Evolutionary conservation across 2,113 vertebrate species (phyloP).

Genomic region (Marcusenius ussheri): DNA sequence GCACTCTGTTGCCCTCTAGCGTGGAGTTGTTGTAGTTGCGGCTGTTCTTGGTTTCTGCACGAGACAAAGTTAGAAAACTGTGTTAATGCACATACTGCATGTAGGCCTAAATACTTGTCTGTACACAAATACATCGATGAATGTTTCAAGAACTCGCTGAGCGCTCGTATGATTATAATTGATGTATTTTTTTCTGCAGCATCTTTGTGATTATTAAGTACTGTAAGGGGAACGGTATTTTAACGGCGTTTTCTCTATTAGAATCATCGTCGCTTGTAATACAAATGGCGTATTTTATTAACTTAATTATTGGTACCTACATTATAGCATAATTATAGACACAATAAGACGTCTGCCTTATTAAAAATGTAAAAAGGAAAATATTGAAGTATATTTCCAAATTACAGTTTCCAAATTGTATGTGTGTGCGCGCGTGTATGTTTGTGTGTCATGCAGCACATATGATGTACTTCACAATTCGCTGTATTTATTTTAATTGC

Average conservation of each 20-base stretch:
- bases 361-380: not conserved
- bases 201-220: not conserved
- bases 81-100: not conserved
- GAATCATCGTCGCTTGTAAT: not conserved
- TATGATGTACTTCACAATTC: not conserved
- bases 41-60: not conserved
- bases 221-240: not conserved
- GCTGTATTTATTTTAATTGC: not conserved
- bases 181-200: not conserved
- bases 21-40: slow-evolving; percentile 36
- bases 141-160: not conserved
- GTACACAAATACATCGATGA: not conserved
- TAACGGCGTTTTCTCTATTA: not conserved
- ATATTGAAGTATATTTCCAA: not conserved
- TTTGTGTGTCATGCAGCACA: not conserved
- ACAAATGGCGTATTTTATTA: not conserved
- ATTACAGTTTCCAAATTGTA: not conserved
- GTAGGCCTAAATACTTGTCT: not conserved
- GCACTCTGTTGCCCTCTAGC: slow-evolving; percentile 46
- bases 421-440: not conserved
- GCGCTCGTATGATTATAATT: not conserved
- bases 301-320: not conserved
- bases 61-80: not conserved
- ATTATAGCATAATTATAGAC: not conserved
- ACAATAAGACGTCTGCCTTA: not conserved